phyloP scores from a whole-genome alignment of 2,113 vertebrate species.

The Ia io region DNA sequence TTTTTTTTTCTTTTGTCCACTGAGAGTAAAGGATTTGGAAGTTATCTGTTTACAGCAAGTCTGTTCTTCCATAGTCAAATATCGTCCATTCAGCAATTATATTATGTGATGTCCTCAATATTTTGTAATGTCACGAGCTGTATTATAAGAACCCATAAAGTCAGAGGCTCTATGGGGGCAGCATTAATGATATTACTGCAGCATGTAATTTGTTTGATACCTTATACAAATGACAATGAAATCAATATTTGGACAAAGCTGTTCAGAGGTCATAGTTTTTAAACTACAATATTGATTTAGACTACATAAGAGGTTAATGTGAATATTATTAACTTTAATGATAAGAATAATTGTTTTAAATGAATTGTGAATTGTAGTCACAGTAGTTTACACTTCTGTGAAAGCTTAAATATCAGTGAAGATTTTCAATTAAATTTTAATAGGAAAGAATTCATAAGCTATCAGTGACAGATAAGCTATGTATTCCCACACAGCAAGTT shows the following conservation, averaged over 20 bases:
- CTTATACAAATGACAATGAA: constrained; percentile 93
- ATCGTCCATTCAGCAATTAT: constrained; percentile 49
- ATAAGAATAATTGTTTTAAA: constrained; percentile 83
- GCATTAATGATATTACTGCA: constrained; percentile 87
- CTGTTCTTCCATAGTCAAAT: constrained; percentile 58
- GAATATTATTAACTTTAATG: constrained; percentile 85
- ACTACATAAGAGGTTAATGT: constrained; percentile 87
- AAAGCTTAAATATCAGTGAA: constrained; percentile 64
- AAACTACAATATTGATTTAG: constrained; percentile 87
- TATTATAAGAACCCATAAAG: constrained; percentile 70
- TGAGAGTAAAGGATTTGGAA: constrained; percentile 54
- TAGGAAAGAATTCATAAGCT: constrained; percentile 69
- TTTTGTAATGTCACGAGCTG: constrained; percentile 66
- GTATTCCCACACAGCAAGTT: background rate
- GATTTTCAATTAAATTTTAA: constrained; percentile 73
- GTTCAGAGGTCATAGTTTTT: constrained; percentile 86
- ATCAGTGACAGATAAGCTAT: constrained; percentile 9
- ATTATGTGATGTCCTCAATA: constrained; percentile 72
- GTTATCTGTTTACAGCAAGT: constrained; percentile 47
- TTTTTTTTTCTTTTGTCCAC: constrained; percentile 25
- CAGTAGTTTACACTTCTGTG: constrained; percentile 68
- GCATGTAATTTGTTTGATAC: constrained; percentile 89
- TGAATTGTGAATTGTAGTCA: constrained; percentile 72
- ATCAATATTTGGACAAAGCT: constrained; percentile 91
- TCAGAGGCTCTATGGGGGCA: constrained; percentile 77